Base-by-base conservation (phyloP, 2,888 invertebrate genomes). In the Agapetus fuscipes region DNA sequence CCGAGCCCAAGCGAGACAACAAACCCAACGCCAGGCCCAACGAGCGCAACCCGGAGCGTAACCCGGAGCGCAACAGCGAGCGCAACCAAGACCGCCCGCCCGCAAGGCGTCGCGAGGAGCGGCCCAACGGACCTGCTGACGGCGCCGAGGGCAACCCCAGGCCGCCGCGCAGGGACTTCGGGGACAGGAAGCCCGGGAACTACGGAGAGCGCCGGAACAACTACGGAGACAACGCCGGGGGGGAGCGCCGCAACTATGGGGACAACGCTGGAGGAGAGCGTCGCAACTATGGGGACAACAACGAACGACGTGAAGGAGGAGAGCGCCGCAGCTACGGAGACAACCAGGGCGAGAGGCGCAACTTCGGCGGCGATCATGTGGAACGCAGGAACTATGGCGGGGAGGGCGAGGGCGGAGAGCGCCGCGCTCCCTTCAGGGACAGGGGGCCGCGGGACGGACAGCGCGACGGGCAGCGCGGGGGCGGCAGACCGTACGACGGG, bases 1-100 rank as follows among this genome's bases (percentile, higher is more conserved):
- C 64, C 49, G 74, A 75, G 53, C 71, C 68, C 54, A 70, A 73
- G 66, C 66, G 64, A 58, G 71, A 45, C 36, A 56, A 52, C 50
- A 67, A 82, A 82, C 57, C 76, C 84, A 82, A 78, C 55, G 66
- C 72, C 52, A 66, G 76, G 81, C 56, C 76, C 84, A 49, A 78
- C 81, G 53, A 53, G n/a, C n/a, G n/a, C n/a, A n/a, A n/a, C n/a
- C n/a, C n/a, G n/a, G n/a, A n/a, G n/a, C n/a, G n/a, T n/a, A n/a
- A n/a, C n/a, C n/a, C n/a, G n/a, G n/a, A n/a, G n/a, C n/a, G n/a
- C n/a, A n/a, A n/a, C n/a, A n/a, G n/a, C 30, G 66, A 66, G 41
- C 61, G 68, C 43, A 71, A 65, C 43, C 61, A 60, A 52, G 68
- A 38, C 17, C 34, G 34, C 48, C 79, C 81, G 53, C 82, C 78